Evolutionary conservation across 1,140 invertebrate species (phyloP), one percentile per base, ranked within the genome.

Genomic region (Hyles vespertilio): DNA sequence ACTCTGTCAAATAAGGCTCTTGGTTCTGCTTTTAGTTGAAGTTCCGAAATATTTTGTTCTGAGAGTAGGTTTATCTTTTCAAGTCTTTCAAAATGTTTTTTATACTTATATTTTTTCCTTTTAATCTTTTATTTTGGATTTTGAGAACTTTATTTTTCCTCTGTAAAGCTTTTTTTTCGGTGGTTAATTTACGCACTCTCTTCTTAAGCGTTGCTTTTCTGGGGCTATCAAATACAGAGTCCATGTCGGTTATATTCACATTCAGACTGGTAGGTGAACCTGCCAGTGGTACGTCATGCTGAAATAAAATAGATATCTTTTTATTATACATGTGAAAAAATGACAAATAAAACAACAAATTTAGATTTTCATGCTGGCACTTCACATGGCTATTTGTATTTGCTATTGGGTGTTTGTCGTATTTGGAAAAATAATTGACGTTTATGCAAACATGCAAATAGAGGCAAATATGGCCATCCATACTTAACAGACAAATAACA

Each of bases 131-230:
- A 43, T 53, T 48, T 22, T 22, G 22, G 22, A 44, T 43, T n/a
- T 32, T 52, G n/a, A 56, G 32, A 10, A 36, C 33, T 56, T 47
- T 56, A 12, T 56, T 56, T 48, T 36, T 48, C 32, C 34, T 58
- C 6, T 33, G 8, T 34, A 58, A 32, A 7, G 8, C 5, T 44
- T 58, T 40, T 33, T 51, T 51, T 22, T 51, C 7, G 10, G 22
- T 11, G 10, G 4, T 51, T 33, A 58, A 32, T 33, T 36, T 33
- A 33, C 12, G 8, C 2, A 58, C 10, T 5, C 10, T 7, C 33
- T n/a, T 43, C 50, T 45, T 58, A 34, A 51, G 50, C 33, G 32
- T 36, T 6, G 48, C 49, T 46, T 51, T 52, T 51, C 36, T 43
- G 1, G 49, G 56, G 7, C 48, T 45, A 10, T 44, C 50, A 45